Percentiles rank a stretch among this genome's conserved stretches.
Conservation (phyloP, 1,140 invertebrate species). For the Papilio machaon region DNA sequence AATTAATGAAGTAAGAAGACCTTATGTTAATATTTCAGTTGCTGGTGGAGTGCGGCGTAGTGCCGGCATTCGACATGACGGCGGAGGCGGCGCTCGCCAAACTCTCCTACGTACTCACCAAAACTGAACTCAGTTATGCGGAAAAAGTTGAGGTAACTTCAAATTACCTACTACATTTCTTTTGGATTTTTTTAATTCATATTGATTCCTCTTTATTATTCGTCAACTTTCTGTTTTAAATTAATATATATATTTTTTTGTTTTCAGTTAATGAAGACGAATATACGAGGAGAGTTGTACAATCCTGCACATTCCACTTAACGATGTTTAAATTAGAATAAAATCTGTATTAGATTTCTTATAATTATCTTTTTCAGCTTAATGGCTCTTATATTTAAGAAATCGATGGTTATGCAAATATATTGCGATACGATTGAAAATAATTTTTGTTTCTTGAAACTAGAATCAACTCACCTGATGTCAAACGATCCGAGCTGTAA, state of each 20-base stretch:
- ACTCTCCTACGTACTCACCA: constrained; percentile 94
- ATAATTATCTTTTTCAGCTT: not conserved
- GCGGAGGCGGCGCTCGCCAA: constrained; percentile 96
- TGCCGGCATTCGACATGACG: constrained; percentile 97
- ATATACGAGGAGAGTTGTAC: constrained; percentile 68
- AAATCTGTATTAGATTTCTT: not conserved
- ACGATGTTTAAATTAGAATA: not conserved
- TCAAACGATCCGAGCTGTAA: no score
- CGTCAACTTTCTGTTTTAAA: no score
- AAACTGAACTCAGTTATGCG: constrained; percentile 88
- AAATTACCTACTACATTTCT: no score
- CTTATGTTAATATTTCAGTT: constrained; percentile 65
- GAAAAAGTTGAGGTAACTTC: constrained; percentile 86
- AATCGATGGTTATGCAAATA: not conserved
- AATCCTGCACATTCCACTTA: constrained; percentile 53
- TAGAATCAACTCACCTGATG: not conserved
- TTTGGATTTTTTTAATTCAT: no score
- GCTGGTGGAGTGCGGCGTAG: constrained; percentile 87
- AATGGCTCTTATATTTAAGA: not conserved
- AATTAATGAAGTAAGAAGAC: no score
- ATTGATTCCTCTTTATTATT: not conserved
- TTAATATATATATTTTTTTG: no score
- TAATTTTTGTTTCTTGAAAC: not conserved
- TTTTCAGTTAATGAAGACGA: constrained; percentile 76
- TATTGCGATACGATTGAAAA: not conserved